phyloP scores from a whole-genome alignment of 2,888 invertebrate genomes.

The Dione vanillae region DNA sequence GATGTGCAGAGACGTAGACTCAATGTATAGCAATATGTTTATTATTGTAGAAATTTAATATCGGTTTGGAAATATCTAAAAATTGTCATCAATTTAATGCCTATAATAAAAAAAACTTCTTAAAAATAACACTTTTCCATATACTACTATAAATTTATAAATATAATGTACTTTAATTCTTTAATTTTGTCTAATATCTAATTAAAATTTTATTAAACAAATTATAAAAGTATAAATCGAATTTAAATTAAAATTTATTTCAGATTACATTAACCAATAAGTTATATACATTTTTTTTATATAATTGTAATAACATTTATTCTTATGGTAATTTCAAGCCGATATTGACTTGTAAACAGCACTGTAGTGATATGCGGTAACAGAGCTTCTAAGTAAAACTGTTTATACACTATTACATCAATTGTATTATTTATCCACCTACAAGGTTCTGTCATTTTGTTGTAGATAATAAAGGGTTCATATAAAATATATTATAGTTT shows the following conservation, averaged over 20 bases:
- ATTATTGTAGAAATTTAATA: constrained; percentile 67
- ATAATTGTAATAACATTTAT: background rate
- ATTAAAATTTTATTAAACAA: too few relatives aligned
- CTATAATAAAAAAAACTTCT: background rate
- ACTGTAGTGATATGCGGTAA: constrained; percentile 82
- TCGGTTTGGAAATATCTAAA: constrained; percentile 64
- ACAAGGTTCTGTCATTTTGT: constrained; percentile 70
- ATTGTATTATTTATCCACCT: constrained; percentile 67
- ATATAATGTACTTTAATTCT: too few relatives aligned
- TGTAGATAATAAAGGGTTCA: constrained; percentile 81
- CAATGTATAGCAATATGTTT: constrained; percentile 74
- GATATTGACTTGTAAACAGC: constrained; percentile 77
- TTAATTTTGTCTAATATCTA: too few relatives aligned
- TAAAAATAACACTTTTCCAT: background rate
- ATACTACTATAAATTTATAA: too few relatives aligned
- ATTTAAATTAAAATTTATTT: too few relatives aligned
- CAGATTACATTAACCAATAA: background rate
- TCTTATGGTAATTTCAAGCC: constrained; percentile 59
- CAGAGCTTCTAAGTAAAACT: constrained; percentile 80
- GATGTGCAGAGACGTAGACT: constrained; percentile 64
- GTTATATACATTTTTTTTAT: background rate
- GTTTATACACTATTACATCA: constrained; percentile 77
- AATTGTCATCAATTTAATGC: background rate
- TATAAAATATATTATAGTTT: constrained; percentile 55
- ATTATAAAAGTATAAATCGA: too few relatives aligned